Base-by-base conservation (phyloP, 2,888 invertebrate species). In the Luperina nickerlii region DNA sequence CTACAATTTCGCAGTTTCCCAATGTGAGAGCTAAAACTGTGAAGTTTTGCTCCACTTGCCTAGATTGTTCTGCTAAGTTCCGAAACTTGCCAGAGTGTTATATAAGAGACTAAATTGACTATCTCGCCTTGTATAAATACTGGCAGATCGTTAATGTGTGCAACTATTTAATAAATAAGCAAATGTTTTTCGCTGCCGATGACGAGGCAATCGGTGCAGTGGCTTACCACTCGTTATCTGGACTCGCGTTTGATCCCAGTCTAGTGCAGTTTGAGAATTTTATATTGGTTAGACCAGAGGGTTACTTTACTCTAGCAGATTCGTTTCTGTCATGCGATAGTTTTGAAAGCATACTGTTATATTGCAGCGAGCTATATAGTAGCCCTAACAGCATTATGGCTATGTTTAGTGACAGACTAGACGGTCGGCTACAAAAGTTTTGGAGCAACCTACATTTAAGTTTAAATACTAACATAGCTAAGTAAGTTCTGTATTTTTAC, bases 11-110 rank as follows among this genome's bases (percentile, higher is more conserved):
- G 9, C 51, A 85, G 79, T 84, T 85, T 78, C 74, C 63, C 69
- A 51, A 73, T 65, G 78, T 76, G 77, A 80, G 86, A 85, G 74
- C 85, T 88, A 85, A 85, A 90, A 90, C 87, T 88, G 82, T 54
- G 69, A 83, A 90, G 87, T 85, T 89, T 84, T 74, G 83, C 74
- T 38, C 62, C 78, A 80, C 82, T 89, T 81, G 80, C 54, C 78
- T 74, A 70, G 76, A 82, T 87, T 84, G 89, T 87, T 76, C 78
- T 81, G 27, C 70, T 79, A 81, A 86, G 78, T 86, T 87, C 42
- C 32, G 27, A 65, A 82, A 76, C 79, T 81, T 78, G 70, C 51
- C 54, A 60, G 63, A 78, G 57, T 57, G 2, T 70, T 80, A 72
- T 73, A 57, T 81, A 72, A 72, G 74, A 75, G 18, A 60, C 63